A percentile compares a stretch with the other conserved stretches of the same genome.
phyloP scores from a whole-genome alignment of 2,113 vertebrate species.

The Notechis scutatus region DNA sequence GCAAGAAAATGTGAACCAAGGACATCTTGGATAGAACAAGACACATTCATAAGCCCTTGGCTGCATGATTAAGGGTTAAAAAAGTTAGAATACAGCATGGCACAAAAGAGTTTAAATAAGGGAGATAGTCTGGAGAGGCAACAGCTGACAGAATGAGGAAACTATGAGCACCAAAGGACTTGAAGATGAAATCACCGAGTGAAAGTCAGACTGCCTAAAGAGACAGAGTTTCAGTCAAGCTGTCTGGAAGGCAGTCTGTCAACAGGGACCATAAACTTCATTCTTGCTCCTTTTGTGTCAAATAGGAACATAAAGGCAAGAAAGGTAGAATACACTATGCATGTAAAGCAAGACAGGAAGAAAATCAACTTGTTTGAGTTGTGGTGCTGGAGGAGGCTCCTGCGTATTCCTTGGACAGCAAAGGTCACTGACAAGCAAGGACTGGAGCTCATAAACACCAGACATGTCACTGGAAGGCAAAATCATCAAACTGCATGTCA shows the following conservation, averaged over 20 bases:
- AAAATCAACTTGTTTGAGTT: background rate
- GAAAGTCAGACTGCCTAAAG: background rate
- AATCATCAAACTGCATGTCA: background rate
- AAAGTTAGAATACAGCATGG: background rate
- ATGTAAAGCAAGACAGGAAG: background rate
- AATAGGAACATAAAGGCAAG: background rate
- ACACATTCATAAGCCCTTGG: background rate
- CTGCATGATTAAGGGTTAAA: background rate
- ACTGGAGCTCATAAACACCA: background rate
- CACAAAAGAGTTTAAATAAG: background rate
- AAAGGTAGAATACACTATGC: background rate
- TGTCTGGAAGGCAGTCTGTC: background rate
- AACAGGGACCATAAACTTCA: background rate
- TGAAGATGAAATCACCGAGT: constrained; percentile 11
- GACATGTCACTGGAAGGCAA: background rate
- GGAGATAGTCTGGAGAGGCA: background rate
- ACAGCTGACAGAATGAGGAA: background rate
- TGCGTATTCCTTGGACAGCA: background rate
- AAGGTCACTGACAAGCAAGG: background rate
- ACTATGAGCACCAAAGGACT: constrained; percentile 1
- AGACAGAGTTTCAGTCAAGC: background rate
- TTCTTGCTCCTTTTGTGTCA: background rate
- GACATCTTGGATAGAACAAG: background rate
- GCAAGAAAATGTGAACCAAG: background rate
- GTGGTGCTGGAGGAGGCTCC: background rate